phyloP scores from a whole-genome alignment of 2,888 invertebrate genomes.

The Hirtodrosophila cameraria region DNA sequence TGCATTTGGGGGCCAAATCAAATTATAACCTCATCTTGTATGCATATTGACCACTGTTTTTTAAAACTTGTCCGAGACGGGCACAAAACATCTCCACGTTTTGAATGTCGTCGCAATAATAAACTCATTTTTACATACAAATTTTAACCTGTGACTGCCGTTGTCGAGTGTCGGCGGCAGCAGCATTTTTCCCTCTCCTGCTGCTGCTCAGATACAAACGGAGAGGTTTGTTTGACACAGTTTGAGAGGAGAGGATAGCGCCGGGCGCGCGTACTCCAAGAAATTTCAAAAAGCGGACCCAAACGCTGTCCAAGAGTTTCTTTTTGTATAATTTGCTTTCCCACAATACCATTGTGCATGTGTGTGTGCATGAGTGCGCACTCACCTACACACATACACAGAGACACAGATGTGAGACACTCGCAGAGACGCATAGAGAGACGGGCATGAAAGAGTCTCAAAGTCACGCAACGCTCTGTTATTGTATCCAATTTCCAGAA shows the following conservation, averaged over 20 bases:
- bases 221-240: conserved; percentile 58
- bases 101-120: conserved; percentile 70
- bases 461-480: conserved; percentile 45
- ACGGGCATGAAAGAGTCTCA: conserved; percentile 40
- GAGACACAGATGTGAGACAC: conserved; percentile 7
- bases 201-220: conserved; percentile 48
- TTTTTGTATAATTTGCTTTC: conserved; percentile 43
- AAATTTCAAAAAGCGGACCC: conserved; percentile 50
- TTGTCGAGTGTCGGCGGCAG: conserved; percentile 22
- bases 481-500: conserved; percentile 64
- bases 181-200: conserved; percentile 50
- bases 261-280: conserved; percentile 59
- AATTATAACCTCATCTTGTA: conserved; percentile 41
- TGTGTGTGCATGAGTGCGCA: conserved; percentile 32
- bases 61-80: conserved; percentile 32
- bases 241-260: conserved; percentile 56
- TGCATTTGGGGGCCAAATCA: conserved; percentile 17
- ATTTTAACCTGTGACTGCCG: conserved; percentile 63
- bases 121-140: conserved; percentile 65
- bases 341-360: conserved; percentile 26
- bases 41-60: conserved; percentile 34
- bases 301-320: conserved; percentile 50
- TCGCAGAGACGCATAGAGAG: conserved; percentile 20
- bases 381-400: conserved; percentile 10
- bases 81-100: conserved; percentile 53